Base-by-base conservation (phyloP, 2,797 vertebrate genomes). In the Delichon dasypus region DNA sequence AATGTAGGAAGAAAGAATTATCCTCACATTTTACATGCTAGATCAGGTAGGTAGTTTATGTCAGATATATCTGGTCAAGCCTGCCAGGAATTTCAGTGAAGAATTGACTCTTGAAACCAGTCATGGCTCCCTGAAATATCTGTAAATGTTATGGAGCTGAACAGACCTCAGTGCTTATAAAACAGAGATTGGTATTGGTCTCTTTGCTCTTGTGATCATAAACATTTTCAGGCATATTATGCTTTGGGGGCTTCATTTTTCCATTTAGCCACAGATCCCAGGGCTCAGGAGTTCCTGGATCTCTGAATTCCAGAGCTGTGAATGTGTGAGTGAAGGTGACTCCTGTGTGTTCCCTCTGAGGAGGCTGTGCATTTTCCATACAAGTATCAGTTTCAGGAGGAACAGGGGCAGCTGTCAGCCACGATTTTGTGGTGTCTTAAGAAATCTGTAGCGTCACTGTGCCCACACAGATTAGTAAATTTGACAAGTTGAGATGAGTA, bases 401-500 rank as follows among this genome's bases (percentile, higher is more conserved):
- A 90, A 2, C 53, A 48, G 88, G 71, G 82, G 61, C 86, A 90
- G 90, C 90, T 87, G 78, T 74, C 93, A 87, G 80, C 81, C 72
- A 58, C 75, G 80, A 25, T 89, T 95, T 47, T 80, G 84, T 85
- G 65, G 38, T 85, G 81, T 58, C 84, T 89, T 70, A 47, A 94
- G 65, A 71, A 90, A 72, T 79, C 30, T 32, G 64, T 80, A 77
- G 90, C 9, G 4, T 91, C 71, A 53, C 7, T 47, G 72, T 89
- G 90, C 90, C 90, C 89, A 87, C 92, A 38, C 78, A 55, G 64
- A 85, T 90, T 62, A 93, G 88, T 55, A 62, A 93, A 36, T 93
- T 54, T 94, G 92, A 83, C 93, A 94, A 66, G 64, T 19, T 82
- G 92, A 89, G 86, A 86, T 1, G 21, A 89, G 54, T 67, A 17